Evolutionary conservation across 1,140 invertebrate genomes (phyloP), one percentile per base, ranked within the genome.

Genomic region (Matsumurasca onukii): DNA sequence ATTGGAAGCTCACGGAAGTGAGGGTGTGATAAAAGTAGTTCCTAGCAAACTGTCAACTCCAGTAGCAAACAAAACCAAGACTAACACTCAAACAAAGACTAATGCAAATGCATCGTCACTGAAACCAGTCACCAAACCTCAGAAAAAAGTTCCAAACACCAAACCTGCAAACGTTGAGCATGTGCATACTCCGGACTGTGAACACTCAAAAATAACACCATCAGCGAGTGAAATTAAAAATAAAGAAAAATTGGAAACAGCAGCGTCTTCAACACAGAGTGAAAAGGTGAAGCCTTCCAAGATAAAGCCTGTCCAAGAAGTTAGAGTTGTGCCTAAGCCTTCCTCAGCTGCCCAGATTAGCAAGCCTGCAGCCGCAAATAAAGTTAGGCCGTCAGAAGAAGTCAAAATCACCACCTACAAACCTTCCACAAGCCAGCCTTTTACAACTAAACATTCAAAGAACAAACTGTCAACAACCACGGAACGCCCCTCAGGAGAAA

Each of bases 1-100:
- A 22, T 24, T 59, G 9, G 55, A 59, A 59, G 25, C 55, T 2
- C 55, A 27, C 30, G 55, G 55, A 5, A 64, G 31, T 48, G 62
- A 64, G 20, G 39, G 39, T 49, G 31, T 49, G n/a, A 25, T 49
- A 27, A 66, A 39, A 51, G 15, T 51, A 17, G 24, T 30, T 24
- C 39, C 64, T 49, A 51, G 31, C 48, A 66, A 48, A 24, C 25
- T n/a, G 22, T 3, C 27, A 48, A 22, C 39, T 25, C n/a, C 34
- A 51, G 25, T 51, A 31, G 5, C 55, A 25, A 68, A 68, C 20
- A 45, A 61, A 62, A 30, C 29, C 17, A 68, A 68, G 27, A 57
- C 20, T 31, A 62, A 24, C n/a, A 51, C 5, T 51, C 31, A 45
- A 29, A n/a, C 57, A 29, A 59, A 31, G 20, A 45, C 34, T 3